Percentiles rank a stretch among this genome's conserved stretches.
Evolutionary conservation across 2,888 invertebrate genomes (phyloP).

Genomic region (Andricus curvator): DNA sequence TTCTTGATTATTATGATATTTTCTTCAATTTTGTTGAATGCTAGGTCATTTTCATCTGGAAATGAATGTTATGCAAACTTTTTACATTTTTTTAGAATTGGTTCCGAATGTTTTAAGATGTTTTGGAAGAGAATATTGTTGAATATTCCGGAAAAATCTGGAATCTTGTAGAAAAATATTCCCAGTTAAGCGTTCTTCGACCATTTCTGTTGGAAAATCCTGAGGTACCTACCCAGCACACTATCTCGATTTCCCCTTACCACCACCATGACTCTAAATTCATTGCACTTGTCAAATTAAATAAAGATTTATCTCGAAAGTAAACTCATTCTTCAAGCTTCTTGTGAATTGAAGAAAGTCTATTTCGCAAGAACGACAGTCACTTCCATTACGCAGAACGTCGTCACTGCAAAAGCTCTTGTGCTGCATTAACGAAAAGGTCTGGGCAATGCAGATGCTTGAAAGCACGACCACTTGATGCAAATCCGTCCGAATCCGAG

Average conservation of each 20-base stretch:
- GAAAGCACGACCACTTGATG: conserved; percentile 39
- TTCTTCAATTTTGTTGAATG: no score
- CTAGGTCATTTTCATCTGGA: no score
- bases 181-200: no score
- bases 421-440: conserved; percentile 24
- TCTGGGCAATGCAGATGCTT: conserved; percentile 26
- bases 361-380: conserved; percentile 29
- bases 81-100: no score
- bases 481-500: conserved; percentile 34
- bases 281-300: conserved; percentile 17
- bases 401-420: conserved; percentile 34
- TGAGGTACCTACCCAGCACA: background rate
- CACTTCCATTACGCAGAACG: conserved; percentile 21
- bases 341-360: conserved; percentile 7
- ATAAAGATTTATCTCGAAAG: conserved; percentile 3
- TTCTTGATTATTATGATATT: no score
- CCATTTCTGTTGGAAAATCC: no score
- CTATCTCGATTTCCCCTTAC: background rate
- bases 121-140: no score
- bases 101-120: no score
- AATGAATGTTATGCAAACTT: no score
- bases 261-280: background rate
- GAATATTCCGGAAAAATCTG: no score
- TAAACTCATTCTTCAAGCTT: conserved; percentile 10
- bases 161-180: no score